Evolutionary conservation across 1,140 invertebrate genomes (phyloP).

Genomic region (Spodoptera frugiperda): DNA sequence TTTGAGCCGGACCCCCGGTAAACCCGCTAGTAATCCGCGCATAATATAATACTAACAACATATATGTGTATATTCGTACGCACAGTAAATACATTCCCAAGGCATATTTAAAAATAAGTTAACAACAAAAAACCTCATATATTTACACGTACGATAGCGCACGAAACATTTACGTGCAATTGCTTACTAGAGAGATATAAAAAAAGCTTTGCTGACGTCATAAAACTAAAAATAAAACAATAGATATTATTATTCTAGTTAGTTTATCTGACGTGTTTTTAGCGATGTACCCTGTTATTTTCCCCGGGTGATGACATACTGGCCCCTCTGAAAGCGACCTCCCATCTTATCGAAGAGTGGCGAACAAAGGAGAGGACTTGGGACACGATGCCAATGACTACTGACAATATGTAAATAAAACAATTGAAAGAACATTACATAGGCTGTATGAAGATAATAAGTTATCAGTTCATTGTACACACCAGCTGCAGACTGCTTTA

Average conservation of each 20-base stretch:
- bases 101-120: too few relatives aligned
- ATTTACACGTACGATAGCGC: not conserved
- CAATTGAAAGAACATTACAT: constrained; percentile 18
- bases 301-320: constrained; percentile 30
- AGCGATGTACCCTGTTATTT: not conserved
- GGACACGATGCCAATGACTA: constrained; percentile 22
- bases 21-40: too few relatives aligned
- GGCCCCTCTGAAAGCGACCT: constrained; percentile 15
- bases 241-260: too few relatives aligned
- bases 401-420: constrained; percentile 34
- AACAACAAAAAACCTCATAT: too few relatives aligned
- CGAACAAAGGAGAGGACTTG: constrained; percentile 26
- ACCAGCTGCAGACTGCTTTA: constrained; percentile 19
- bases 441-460: constrained; percentile 24
- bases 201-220: not conserved
- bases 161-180: not conserved
- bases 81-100: too few relatives aligned
- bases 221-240: not conserved
- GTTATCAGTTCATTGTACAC: constrained; percentile 17
- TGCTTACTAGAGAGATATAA: not conserved
- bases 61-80: too few relatives aligned
- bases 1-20: too few relatives aligned
- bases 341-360: constrained; percentile 12
- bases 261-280: constrained; percentile 3
- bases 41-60: too few relatives aligned